Conservation (phyloP, 2,888 invertebrate genomes). For the Beris morrisii region DNA sequence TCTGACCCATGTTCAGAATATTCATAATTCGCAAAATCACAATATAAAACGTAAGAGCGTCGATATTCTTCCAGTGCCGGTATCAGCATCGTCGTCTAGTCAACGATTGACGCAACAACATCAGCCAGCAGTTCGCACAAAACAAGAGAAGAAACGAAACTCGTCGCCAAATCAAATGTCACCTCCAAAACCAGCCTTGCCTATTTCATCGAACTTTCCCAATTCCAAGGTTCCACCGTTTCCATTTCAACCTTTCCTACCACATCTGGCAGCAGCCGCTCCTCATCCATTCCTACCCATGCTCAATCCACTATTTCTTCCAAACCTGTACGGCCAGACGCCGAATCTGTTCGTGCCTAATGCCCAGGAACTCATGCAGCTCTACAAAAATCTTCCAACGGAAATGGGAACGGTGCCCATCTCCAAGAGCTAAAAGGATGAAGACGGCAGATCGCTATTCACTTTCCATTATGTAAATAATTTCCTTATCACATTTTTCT, state of each 20-base stretch:
- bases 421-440: slow-evolving; percentile 39
- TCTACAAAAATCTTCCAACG: slow-evolving; percentile 40
- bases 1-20: slow-evolving; percentile 38
- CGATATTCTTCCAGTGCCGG: slow-evolving; percentile 36
- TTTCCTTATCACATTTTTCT: slow-evolving; percentile 4
- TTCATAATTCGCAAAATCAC: slow-evolving; percentile 41
- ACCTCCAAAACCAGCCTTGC: slow-evolving; percentile 20
- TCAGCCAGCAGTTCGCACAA: not conserved
- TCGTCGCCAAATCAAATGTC: slow-evolving; percentile 8
- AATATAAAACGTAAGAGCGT: slow-evolving; percentile 38
- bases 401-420: slow-evolving; percentile 39
- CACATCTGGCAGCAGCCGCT: slow-evolving; percentile 33
- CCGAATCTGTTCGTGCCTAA: slow-evolving; percentile 37
- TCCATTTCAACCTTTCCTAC: slow-evolving; percentile 34
- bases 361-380: slow-evolving; percentile 38
- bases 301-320: slow-evolving; percentile 38
- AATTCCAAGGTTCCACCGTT: slow-evolving; percentile 35
- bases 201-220: slow-evolving; percentile 16
- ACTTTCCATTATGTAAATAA: slow-evolving; percentile 5
- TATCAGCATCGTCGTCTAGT: not conserved
- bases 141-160: slow-evolving; percentile 18
- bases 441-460: not conserved
- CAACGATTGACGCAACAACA: not conserved
- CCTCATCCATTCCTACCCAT: slow-evolving; percentile 38
- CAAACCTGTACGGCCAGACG: slow-evolving; percentile 38